Conservation (phyloP, 2,113 vertebrate species). For the Cyphomyrus plagiostoma region DNA sequence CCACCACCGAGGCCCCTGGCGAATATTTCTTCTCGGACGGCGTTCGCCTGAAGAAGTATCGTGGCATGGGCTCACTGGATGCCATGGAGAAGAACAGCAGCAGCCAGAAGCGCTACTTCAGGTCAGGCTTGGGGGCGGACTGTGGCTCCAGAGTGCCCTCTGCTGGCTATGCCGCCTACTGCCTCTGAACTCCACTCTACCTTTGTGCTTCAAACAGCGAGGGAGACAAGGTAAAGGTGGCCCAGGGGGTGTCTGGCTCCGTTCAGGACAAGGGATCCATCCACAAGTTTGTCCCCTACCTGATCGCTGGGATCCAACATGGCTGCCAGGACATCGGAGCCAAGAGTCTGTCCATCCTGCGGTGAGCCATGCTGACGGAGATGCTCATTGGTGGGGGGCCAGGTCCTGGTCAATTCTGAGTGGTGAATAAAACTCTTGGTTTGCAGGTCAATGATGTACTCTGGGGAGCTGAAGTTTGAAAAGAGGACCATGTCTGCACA, state of each 20-base stretch:
- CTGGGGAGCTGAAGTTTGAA: constrained; percentile 88
- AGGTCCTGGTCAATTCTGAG: too few relatives aligned
- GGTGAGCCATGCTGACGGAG: constrained; percentile 52
- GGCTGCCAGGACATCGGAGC: constrained; percentile 93
- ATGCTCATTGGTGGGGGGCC: neutral
- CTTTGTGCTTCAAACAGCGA: constrained; percentile 58
- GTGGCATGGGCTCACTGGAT: constrained; percentile 87
- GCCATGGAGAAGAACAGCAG: constrained; percentile 86
- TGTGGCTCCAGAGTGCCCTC: neutral
- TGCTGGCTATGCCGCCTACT: neutral
- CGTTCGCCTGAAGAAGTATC: constrained; percentile 85
- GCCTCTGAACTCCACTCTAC: neutral
- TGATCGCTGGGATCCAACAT: constrained; percentile 86
- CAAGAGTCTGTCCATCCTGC: constrained; percentile 79
- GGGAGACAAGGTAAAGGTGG: constrained; percentile 84
- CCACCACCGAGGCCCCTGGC: constrained; percentile 85
- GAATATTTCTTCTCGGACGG: constrained; percentile 92
- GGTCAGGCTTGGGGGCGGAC: constrained; percentile 49
- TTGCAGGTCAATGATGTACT: constrained; percentile 89
- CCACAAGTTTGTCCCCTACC: constrained; percentile 86
- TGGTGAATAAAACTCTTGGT: neutral
- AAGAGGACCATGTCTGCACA: constrained; percentile 91
- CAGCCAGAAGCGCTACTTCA: constrained; percentile 89
- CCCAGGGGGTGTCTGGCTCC: constrained; percentile 85
- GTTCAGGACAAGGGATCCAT: constrained; percentile 92